Conservation (phyloP, 2,797 vertebrate genomes). For the Meda fulgida region DNA sequence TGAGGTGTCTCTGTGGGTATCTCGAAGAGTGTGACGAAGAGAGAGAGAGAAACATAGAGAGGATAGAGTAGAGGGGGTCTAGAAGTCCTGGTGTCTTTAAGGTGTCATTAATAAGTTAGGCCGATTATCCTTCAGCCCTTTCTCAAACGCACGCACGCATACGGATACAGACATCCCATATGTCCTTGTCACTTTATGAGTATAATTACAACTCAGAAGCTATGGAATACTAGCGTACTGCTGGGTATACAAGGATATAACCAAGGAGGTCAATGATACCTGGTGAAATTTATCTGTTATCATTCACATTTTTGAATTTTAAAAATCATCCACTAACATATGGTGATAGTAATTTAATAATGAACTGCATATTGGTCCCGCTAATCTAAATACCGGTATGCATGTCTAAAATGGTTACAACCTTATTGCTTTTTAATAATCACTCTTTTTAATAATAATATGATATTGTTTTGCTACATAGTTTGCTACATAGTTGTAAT, state of each 20-base stretch:
- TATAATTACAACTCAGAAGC: neutral
- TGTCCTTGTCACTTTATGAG: slow-evolving; percentile 14
- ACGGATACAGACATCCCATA: neutral
- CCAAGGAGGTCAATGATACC: neutral
- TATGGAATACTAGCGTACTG: neutral
- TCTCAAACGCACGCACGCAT: slow-evolving; percentile 12
- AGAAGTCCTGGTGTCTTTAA: slow-evolving; percentile 19
- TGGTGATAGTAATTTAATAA: neutral
- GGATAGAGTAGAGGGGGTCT: neutral
- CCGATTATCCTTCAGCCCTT: slow-evolving; percentile 13
- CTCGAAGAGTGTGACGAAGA: slow-evolving; percentile 2
- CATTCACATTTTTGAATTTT: neutral
- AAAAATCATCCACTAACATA: neutral
- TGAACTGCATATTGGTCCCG: neutral
- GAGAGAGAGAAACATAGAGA: neutral
- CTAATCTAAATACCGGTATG: neutral
- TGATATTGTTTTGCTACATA: neutral
- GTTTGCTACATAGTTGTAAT: neutral
- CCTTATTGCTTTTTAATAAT: neutral
- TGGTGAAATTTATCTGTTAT: neutral
- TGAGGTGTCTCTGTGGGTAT: slow-evolving; percentile 24
- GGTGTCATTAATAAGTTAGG: slow-evolving; percentile 21
- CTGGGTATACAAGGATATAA: neutral
- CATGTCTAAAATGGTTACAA: neutral
- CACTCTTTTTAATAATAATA: neutral